Evolutionary conservation across 2,113 vertebrate species (phyloP).

Genomic region (Spermophilus dauricus): DNA sequence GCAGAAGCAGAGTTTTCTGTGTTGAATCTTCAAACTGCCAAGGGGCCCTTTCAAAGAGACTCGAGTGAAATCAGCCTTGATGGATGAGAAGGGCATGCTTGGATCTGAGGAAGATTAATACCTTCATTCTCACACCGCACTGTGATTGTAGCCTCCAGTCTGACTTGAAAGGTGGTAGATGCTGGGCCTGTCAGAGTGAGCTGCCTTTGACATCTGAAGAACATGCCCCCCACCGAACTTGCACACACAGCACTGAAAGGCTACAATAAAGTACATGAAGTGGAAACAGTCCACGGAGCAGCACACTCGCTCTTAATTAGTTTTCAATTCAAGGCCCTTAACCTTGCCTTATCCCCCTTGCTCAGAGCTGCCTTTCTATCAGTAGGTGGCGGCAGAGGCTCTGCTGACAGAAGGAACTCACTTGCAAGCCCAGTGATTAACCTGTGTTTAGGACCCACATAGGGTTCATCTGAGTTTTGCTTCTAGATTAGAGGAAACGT

Average conservation of each 20-base stretch:
- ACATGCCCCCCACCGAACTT: not conserved
- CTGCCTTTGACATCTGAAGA: not conserved
- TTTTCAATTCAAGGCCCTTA: not conserved
- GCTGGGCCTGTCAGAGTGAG: not conserved
- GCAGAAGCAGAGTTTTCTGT: not conserved
- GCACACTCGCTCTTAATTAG: not conserved
- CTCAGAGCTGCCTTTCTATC: not conserved
- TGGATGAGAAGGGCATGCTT: not conserved
- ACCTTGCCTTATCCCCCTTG: fast-evolving
- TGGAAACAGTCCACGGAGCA: not conserved
- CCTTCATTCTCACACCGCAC: not conserved
- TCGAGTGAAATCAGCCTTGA: not conserved
- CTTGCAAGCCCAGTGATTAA: fast-evolving
- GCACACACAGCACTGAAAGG: not conserved
- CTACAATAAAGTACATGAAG: not conserved
- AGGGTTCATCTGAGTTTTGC: not conserved
- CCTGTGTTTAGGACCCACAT: fast-evolving
- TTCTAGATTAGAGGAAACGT: not conserved
- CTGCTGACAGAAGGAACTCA: not conserved
- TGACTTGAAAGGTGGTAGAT: not conserved
- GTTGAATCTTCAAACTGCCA: not conserved
- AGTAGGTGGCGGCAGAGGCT: conserved; percentile 70
- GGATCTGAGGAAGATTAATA: not conserved
- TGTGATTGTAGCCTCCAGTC: not conserved
- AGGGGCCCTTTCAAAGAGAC: not conserved